phyloP scores from a whole-genome alignment of 2,113 vertebrate species.

The Rattus rattus region DNA sequence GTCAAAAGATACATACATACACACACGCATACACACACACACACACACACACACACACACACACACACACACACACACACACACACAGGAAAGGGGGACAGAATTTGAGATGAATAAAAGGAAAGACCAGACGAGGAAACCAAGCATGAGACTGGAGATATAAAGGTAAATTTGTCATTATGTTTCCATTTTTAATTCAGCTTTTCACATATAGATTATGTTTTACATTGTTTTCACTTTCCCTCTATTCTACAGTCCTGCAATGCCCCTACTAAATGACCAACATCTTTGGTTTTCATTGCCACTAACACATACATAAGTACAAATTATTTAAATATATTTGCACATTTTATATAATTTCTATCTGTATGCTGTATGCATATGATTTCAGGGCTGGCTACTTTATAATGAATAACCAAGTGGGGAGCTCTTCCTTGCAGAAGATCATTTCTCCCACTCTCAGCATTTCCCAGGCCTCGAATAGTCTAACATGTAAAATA shows the following conservation, averaged over 20 bases:
- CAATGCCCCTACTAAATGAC: not conserved
- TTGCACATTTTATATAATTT: not conserved
- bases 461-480: no score
- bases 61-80: no score
- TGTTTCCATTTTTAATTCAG: not conserved
- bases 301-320: not conserved
- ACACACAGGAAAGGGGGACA: no score
- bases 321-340: not conserved
- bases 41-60: no score
- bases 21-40: no score
- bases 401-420: not conserved
- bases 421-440: not conserved
- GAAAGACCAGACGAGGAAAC: not conserved
- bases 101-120: not conserved
- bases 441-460: not conserved
- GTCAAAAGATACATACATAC: not conserved
- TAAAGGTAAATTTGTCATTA: not conserved
- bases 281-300: not conserved
- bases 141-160: not conserved
- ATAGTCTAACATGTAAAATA: not conserved
- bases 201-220: not conserved
- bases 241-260: not conserved
- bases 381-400: not conserved
- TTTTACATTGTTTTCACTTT: not conserved
- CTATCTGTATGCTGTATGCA: not conserved